Evolutionary conservation across 2,113 vertebrate genomes (phyloP), one percentile per base, ranked within the genome.

Genomic region (Bagarius yarrelli): DNA sequence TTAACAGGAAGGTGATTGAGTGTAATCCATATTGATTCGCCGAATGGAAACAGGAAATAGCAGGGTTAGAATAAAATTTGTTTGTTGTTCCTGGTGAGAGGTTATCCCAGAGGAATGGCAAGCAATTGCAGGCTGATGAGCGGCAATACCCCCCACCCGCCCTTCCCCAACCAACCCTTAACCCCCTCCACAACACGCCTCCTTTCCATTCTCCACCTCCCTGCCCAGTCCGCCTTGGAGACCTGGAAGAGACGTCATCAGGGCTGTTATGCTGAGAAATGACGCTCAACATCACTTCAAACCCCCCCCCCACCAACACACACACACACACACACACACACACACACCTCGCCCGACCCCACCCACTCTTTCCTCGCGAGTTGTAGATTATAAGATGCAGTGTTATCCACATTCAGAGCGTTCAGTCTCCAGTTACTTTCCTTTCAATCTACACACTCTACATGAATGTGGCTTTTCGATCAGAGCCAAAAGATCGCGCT

Each of bases 11-110:
- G 90, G 88, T 93, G 92, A 92, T 92, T 91, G 91, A 92, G 91
- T 92, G 91, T 89, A 87, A 92, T 90, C 90, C 90, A 86, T 91
- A 93, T 93, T 92, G 92, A 93, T 92, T 93, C 89, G 88, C 87
- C 87, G 92, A 91, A 93, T 92, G 91, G 91, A 92, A 92, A 93
- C 92, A 93, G 93, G 92, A 94, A 93, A 94, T 92, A 89, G 87
- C 87, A 84, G 88, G 91, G 91, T 93, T 92, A 91, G 90, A 93
- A 92, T 91, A 92, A 92, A 91, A 93, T 91, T 78, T 72, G 88
- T 92, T 90, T 93, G 91, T 92, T 91, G 89, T 93, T 92, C 91
- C 90, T 89, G 88, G 87, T 90, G 92, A 91, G 89, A 89, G 91
- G 89, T 70, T 86, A 89, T 90, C 89, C 84, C 90, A 50, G 85